phyloP scores from a whole-genome alignment of 2,888 invertebrate species.

The Smittia sp. region DNA sequence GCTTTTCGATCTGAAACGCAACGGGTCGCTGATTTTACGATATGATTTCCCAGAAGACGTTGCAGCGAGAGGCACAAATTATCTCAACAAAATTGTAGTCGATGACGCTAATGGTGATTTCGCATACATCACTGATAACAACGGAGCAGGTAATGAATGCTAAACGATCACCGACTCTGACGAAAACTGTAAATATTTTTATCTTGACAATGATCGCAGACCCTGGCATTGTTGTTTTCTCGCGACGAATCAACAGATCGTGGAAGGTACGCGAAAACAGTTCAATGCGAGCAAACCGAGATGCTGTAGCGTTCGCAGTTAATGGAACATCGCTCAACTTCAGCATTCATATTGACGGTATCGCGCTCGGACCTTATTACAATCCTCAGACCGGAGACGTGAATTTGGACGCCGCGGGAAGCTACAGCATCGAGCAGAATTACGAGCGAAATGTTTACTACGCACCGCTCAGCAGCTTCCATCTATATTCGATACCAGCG shows the following conservation, averaged over 20 bases:
- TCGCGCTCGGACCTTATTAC: slow-evolving; percentile 66
- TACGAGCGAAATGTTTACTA: slow-evolving; percentile 60
- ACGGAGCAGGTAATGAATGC: slow-evolving; percentile 50
- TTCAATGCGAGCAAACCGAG: slow-evolving; percentile 62
- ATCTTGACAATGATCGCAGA: slow-evolving; percentile 51
- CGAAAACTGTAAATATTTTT: neutral
- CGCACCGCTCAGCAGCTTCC: slow-evolving; percentile 62
- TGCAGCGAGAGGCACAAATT: slow-evolving; percentile 59
- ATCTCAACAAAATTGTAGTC: slow-evolving; percentile 70
- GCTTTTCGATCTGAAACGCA: slow-evolving; percentile 63
- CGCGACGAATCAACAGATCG: slow-evolving; percentile 61
- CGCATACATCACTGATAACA: slow-evolving; percentile 72
- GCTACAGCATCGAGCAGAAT: slow-evolving; percentile 43
- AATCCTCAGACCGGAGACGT: slow-evolving; percentile 47
- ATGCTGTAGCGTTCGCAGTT: slow-evolving; percentile 61
- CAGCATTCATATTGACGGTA: slow-evolving; percentile 66
- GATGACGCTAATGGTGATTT: slow-evolving; percentile 65
- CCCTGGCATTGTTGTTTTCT: slow-evolving; percentile 72
- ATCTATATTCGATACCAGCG: slow-evolving; percentile 65
- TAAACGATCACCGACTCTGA: neutral
- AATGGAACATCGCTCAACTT: slow-evolving; percentile 59
- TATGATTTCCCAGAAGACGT: slow-evolving; percentile 63
- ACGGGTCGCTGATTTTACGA: slow-evolving; percentile 58
- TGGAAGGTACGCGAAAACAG: slow-evolving; percentile 67
- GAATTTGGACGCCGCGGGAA: slow-evolving; percentile 43